Base-by-base conservation (phyloP, 2,888 invertebrate species). In the Polyommatus icarus region DNA sequence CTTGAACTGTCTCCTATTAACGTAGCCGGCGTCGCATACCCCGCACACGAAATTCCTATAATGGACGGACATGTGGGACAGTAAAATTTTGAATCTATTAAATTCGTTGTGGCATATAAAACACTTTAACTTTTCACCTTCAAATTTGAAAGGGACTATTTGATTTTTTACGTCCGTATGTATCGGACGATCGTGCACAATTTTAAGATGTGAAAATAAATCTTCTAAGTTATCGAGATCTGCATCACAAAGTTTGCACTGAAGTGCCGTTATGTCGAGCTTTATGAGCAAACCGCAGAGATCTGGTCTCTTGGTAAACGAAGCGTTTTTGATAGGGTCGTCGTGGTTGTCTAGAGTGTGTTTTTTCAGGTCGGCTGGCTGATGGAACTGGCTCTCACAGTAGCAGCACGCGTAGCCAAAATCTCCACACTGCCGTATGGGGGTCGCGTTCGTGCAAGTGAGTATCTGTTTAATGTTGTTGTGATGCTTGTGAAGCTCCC, bases 151-250 rank as follows among this genome's bases (percentile, higher is more conserved):
- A 0, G 85, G 84, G 57, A 91, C 84, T 10, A 92, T 87, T 76
- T 90, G 89, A 79, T 88, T 91, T 76, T 90, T 90, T 3, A 92
- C 85, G 76, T 90, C 87, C 54, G 85, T 84, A 80, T 89, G 87
- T 77, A 90, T 87, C 36, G 84, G 79, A 57, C 86, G 87, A 0
- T 86, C 84, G 50, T 91, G 91, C 0, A 83, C 83, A 0, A 76
- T 79, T 76, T 86, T 87, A 24, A 91, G 82, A 82, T 92, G 92
- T 6, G 87, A 84, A 82, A 89, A 87, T 18, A 91, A 78, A 2
- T 83, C 84, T 2, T 89, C 87, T 3, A 92, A 77, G 2, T 83
- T 83, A 0, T 84, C 81, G 0, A 90, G 80, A 36, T 80, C 77
- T 1, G 79, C 77, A 0, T 86, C 80, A 76, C 92, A 92, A 32